Evolutionary conservation across 1,140 invertebrate species (phyloP).

Genomic region (Pogonognathellus flavescens): DNA sequence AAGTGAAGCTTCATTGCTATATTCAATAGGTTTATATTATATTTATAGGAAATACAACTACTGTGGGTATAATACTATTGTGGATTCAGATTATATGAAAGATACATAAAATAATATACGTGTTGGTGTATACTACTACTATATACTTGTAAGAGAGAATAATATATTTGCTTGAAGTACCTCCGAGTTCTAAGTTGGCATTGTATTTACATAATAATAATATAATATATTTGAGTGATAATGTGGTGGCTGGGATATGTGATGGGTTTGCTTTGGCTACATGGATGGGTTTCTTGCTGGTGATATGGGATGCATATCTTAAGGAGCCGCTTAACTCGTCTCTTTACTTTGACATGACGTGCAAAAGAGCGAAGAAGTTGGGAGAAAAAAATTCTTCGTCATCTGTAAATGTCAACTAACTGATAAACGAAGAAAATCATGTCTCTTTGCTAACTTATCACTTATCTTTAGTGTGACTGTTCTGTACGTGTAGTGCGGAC

Average conservation of each 20-base stretch:
- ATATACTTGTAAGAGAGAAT: too few species aligned
- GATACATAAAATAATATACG: too few species aligned
- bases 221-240: not conserved
- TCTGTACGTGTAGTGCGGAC: not conserved
- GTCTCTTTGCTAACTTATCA: slow-evolving; percentile 15
- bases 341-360: slow-evolving; percentile 36
- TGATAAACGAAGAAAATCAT: slow-evolving; percentile 41
- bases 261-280: slow-evolving; percentile 25
- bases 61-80: too few species aligned
- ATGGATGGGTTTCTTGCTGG: not conserved
- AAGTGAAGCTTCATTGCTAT: too few species aligned
- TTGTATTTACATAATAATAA: too few species aligned
- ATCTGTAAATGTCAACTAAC: slow-evolving; percentile 36
- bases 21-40: too few species aligned
- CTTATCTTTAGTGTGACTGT: not conserved
- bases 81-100: too few species aligned
- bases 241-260: not conserved
- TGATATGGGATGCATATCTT: slow-evolving; percentile 39
- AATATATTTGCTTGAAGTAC: too few species aligned
- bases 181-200: too few species aligned
- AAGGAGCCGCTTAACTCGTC: slow-evolving; percentile 39
- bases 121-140: too few species aligned
- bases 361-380: slow-evolving; percentile 27
- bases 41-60: too few species aligned
- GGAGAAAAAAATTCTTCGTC: slow-evolving; percentile 19